Evolutionary conservation across 1,140 invertebrate genomes (phyloP), one percentile per base, ranked within the genome.

Genomic region (Samia ricini): DNA sequence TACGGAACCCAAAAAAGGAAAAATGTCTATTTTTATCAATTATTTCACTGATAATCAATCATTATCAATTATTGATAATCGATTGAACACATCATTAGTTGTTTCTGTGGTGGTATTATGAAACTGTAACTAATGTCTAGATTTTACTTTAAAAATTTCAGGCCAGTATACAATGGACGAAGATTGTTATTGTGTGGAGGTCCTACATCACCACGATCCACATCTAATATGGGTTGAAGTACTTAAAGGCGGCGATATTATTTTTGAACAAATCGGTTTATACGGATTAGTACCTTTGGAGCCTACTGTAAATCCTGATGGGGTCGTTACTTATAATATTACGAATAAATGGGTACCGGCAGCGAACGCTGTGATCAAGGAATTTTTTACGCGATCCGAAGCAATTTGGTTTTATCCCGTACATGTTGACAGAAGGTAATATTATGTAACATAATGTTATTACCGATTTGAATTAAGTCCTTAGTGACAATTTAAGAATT

Each of bases 221-320:
- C 74, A 88, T 72, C 72, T 88, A 55, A 78, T 89, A 63, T 89
- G 82, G 79, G 71, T 83, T 0, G 72, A 85, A 79, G 76, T 79
- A 20, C 6, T 29, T 2, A 42, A 62, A 33, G 36, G 12, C 2
- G 61, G 74, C 5, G 75, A 79, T 7, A 72, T 68, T 64, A 20
- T 54, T 6, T 80, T 84, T 15, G 83, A 89, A 67, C 87, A 89
- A 77, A 73, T 89, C 7, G 87, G 87, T 20, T 54, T 89, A 26
- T 85, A 84, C 60, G 83, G 87, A 3, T 50, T 88, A 50, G 23
- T 84, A 8, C 83, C 87, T 1, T 42, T 76, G 42, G 73, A 83
- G 60, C 66, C 63, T 20, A 69, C 64, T 4, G 60, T 88, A 22
- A 69, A 79, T 54, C 18, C 72, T 0, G 69, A 69, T 0, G 33